Evolutionary conservation across 2,888 invertebrate species (phyloP), one percentile per base, ranked within the genome.

Genomic region (Amphipoea lucens): DNA sequence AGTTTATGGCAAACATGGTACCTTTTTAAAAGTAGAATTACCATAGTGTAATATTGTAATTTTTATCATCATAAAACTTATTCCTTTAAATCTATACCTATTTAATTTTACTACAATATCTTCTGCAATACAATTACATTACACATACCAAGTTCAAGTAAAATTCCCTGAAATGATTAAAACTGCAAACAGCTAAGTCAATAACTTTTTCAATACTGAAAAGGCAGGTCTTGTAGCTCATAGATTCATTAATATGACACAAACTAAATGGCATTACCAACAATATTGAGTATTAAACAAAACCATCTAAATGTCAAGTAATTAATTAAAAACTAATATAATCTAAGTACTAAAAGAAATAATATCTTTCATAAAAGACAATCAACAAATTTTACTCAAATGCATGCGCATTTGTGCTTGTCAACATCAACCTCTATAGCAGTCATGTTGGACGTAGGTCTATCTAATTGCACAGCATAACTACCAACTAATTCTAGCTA

Each of bases 261-360:
- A 40, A 51, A 74, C 42, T 65, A 71, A 74, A 82, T 70, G 17
- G 1, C 1, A 29, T 42, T 40, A 42, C 57, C 20, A 70, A 40
- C 5, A 42, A 66, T 69, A 29, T 20, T 4, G 29, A 45, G 29
- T 72, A 67, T 29, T 65, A 65, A 76, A 73, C 17, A 69, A 70
- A 62, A 66, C 17, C 9, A 54, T 85, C 23, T 11, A 78, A 81
- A 84, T 51, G 23, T 45, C 29, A 79, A 63, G 4, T n/a, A 20
- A 75, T 14, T 36, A 20, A 75, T 14, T 72, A 83, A 63, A 81
- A 71, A 51, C 57, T 12, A 82, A 74, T 60, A 65, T n/a, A 62
- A 69, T 65, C 48, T 69, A 67, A 54, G 29, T 57, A 73, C 45
- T 63, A 51, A 51, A 75, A 69, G 45, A 45, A 83, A 54, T 82